Base-by-base conservation (phyloP, 2,888 invertebrate genomes). In the Nebria brevicollis region DNA sequence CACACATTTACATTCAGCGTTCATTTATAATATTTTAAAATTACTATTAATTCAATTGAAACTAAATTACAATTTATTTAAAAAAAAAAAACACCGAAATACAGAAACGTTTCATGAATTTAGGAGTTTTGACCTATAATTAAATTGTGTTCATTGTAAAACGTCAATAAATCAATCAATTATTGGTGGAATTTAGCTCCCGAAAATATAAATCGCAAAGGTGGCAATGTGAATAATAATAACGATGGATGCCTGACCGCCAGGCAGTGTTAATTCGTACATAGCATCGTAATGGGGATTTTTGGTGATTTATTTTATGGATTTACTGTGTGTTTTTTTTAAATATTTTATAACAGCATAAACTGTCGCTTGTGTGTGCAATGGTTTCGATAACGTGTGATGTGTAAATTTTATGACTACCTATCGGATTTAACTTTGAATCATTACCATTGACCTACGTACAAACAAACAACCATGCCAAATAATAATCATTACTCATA, bases 401-500 rank as follows among this genome's bases (percentile, higher is more conserved):
- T 75, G 79, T 74, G 79, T 75, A 75, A 75, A 75, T 74, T 79
- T 79, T 79, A 79, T 79, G 79, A 79, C 79, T 75, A 75, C 75
- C 80, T 75, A 80, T 75, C 80, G 80, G 80, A 80, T 80, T 80
- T 75, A 75, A 80, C 75, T 79, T 79, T 79, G 79, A 79, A 79
- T 74, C 79, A 79, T 79, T 79, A 75, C 79, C 25, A 20, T 10
- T 73, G 42, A 41, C 73, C 73, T 73, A 34, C 15, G 70, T 70
- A 70, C 5, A 70, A 25, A 70, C 2, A 34, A 11, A 54, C 25
- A 70, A 26, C 70, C 70, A 70, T 34, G 70, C 34, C 8, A 54
- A 70, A 70, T 70, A 26, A 70, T 20, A 20, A 70, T 26, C 11
- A 20, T 25, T 26, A 70, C 25, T 15, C 70, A 70, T 20, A 34